Conservation (phyloP, 2,888 invertebrate species). For the Tenthredo amoena region DNA sequence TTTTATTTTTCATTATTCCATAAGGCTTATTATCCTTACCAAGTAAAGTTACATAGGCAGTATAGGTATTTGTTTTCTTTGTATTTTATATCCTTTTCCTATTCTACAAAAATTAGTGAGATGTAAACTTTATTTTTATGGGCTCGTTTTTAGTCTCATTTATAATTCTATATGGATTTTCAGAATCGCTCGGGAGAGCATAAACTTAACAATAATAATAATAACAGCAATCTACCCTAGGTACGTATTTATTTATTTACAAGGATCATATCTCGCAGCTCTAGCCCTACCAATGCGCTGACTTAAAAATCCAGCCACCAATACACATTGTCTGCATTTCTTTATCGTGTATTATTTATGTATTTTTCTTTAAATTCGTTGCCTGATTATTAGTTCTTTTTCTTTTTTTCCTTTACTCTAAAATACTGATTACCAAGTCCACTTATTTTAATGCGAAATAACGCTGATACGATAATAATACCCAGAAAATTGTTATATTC, state of each 20-base stretch:
- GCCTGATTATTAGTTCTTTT: conserved; percentile 55
- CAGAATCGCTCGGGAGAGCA: conserved; percentile 5
- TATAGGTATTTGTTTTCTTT: neutral
- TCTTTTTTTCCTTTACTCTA: neutral
- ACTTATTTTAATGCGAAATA: neutral
- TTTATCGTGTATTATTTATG: conserved; percentile 58
- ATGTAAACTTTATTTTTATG: neutral
- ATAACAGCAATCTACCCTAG: conserved; percentile 9
- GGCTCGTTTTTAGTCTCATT: neutral
- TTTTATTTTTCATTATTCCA: neutral
- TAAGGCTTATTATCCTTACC: neutral
- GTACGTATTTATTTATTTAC: neutral
- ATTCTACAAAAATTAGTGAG: neutral
- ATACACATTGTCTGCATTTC: conserved; percentile 84
- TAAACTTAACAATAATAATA: conserved; percentile 22
- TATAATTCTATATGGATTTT: neutral
- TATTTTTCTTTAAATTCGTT: conserved; percentile 58
- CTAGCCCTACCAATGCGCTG: conserved; percentile 64
- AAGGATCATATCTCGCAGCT: conserved; percentile 2
- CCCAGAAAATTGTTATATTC: neutral
- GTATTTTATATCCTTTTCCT: neutral
- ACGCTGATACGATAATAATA: neutral
- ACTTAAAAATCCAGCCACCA: conserved; percentile 80
- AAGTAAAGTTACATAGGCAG: neutral
- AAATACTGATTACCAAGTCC: conserved; percentile 20